These are phyloP conservation scores for Ciona savignyi DNA, from an alignment of 23 tunicate species.

Conservation along the genomic window DNA sequence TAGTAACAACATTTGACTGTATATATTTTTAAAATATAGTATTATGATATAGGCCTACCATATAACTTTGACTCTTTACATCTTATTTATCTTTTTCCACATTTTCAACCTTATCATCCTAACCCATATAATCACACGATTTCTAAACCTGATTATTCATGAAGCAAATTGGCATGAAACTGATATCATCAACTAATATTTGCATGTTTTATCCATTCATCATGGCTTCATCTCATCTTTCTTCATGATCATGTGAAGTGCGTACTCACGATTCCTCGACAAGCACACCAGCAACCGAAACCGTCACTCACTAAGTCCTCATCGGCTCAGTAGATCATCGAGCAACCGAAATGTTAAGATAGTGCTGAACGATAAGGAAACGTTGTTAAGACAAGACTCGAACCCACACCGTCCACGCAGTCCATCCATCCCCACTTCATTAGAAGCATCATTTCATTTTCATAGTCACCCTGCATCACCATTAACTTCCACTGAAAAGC, in stretches of 20 bases:
- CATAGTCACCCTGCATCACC: background rate
- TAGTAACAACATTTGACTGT: too few relatives aligned
- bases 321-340: background rate
- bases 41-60: too few relatives aligned
- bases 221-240: background rate
- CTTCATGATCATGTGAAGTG: background rate
- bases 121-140: too few relatives aligned
- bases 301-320: slow-evolving; percentile 14
- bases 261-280: background rate
- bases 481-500: background rate
- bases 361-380: slow-evolving; percentile 5
- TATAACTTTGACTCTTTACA: too few relatives aligned
- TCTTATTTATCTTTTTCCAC: too few relatives aligned
- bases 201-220: slow-evolving; percentile 1
- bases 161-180: too few relatives aligned
- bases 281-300: slow-evolving; percentile 1
- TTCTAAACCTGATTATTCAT: too few relatives aligned
- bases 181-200: background rate
- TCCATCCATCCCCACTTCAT: background rate
- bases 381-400: background rate
- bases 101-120: too few relatives aligned
- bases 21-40: too few relatives aligned
- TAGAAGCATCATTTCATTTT: background rate
- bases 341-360: slow-evolving; percentile 4
- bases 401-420: background rate